Evolutionary conservation across 2,113 vertebrate species (phyloP).

Genomic region (Ochotona princeps): DNA sequence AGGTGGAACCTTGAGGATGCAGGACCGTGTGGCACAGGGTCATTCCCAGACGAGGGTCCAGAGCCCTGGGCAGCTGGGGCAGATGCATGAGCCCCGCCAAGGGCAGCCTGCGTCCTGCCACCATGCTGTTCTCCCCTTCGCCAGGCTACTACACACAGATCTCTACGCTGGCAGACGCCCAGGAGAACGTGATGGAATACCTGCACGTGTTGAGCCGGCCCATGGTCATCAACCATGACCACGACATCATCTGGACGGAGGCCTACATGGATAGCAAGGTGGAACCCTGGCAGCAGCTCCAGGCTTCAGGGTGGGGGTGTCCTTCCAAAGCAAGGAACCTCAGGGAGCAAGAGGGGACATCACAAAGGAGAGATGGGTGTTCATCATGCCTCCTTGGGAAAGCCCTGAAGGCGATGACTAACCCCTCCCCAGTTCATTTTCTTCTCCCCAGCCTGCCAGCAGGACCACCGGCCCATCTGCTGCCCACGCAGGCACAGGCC

Average conservation of each 20-base stretch:
- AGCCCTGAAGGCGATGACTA: not conserved
- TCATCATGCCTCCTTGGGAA: not conserved
- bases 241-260: conserved; percentile 98
- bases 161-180: conserved; percentile 95
- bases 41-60: not conserved
- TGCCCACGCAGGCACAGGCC: not conserved
- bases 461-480: not conserved
- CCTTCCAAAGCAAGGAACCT: not conserved
- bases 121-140: rapidly evolving
- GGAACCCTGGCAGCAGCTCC: not conserved
- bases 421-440: no score
- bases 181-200: conserved; percentile 99
- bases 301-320: not conserved
- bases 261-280: conserved; percentile 95
- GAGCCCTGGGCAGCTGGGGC: not conserved
- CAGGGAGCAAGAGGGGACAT: not conserved
- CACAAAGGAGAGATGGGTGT: not conserved
- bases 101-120: not conserved
- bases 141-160: conserved; percentile 97
- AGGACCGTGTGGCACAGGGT: not conserved
- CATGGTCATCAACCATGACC: conserved; percentile 98
- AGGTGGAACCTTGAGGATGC: not conserved
- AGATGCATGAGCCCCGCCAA: rapidly evolving
- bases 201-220: conserved; percentile 97
- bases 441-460: not conserved